A percentile compares a stretch with the other conserved stretches of the same genome.
Evolutionary conservation across 1,140 invertebrate species (phyloP).

Genomic region (honey bee (Apis mellifera)): DNA sequence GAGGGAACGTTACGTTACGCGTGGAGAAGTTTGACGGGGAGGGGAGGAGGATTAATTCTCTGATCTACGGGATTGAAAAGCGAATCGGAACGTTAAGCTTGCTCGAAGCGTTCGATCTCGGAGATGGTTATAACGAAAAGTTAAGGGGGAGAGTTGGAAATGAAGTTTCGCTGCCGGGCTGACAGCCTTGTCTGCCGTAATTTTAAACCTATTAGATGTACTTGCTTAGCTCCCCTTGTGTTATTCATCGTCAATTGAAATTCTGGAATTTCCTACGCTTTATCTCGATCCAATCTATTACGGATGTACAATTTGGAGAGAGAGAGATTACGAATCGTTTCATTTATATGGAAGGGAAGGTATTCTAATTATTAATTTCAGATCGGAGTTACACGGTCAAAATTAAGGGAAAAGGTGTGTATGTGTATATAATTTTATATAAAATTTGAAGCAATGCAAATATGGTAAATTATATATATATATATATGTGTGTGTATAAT

Average conservation of each 20-base stretch:
- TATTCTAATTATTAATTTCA: too few species aligned
- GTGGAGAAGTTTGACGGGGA: background rate
- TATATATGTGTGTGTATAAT: too few species aligned
- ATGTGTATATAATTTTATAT: too few species aligned
- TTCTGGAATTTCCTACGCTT: conserved; percentile 38
- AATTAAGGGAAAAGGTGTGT: too few species aligned
- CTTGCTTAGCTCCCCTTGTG: conserved; percentile 21
- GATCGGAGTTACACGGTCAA: background rate
- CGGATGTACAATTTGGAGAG: conserved; percentile 16
- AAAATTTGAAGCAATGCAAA: too few species aligned
- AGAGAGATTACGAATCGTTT: too few species aligned
- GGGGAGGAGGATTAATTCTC: background rate
- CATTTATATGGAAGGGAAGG: too few species aligned
- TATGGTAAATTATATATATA: too few species aligned
- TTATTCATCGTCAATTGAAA: conserved; percentile 33
- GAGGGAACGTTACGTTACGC: too few species aligned
- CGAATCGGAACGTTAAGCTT: background rate
- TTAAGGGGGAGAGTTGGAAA: conserved; percentile 2
- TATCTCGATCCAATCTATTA: conserved; percentile 48
- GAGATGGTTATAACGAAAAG: background rate
- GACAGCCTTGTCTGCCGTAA: conserved; percentile 24
- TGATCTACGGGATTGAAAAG: background rate
- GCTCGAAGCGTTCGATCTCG: background rate
- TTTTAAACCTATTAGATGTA: conserved; percentile 46
- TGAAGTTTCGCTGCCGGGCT: conserved; percentile 14